Evolutionary conservation across 2,797 vertebrate genomes (phyloP), one percentile per base, ranked within the genome.

Genomic region (Cercopithecus diana): DNA sequence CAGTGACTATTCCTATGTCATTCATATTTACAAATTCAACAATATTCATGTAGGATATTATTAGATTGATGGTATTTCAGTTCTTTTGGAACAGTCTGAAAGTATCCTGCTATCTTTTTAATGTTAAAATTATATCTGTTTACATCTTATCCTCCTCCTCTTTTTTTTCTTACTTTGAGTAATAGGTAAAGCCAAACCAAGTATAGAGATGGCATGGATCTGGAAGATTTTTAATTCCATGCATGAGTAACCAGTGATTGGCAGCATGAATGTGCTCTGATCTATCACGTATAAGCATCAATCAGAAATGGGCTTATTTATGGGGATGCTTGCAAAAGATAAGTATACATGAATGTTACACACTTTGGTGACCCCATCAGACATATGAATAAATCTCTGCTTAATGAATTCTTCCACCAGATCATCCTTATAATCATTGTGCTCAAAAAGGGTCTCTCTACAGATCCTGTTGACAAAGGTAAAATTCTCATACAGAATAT

Each of bases 201-300:
- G 83, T 48, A 91, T 22, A 88, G 20, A 26, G 30, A 67, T 87
- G 52, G 14, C n/a, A 79, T 92, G 96, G 81, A 87, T 95, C 70
- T 95, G 70, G 61, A 98, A 72, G 45, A 95, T 81, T 90, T 97
- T 97, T 92, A 96, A 97, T 97, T 93, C 84, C 92, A 93, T 90
- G 89, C 92, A 76, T 92, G 96, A 97, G 52, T 95, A 88, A 81
- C 57, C 76, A 94, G 84, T 90, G 84, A 86, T 24, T 83, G 58
- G 58, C 73, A 94, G 36, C 26, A 77, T 41, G 14, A 88, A 73
- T 89, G 55, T 95, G 26, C 45, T 91, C 73, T 87, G 73, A 92
- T 83, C 64, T 64, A 30, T 87, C 70, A 70, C 77, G 90, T 94
- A 55, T 81, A 89, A 87, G 28, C 43, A 70, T 91, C 70, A 94